Conservation (phyloP, 2,888 invertebrate genomes). For the Amiota mariae region DNA sequence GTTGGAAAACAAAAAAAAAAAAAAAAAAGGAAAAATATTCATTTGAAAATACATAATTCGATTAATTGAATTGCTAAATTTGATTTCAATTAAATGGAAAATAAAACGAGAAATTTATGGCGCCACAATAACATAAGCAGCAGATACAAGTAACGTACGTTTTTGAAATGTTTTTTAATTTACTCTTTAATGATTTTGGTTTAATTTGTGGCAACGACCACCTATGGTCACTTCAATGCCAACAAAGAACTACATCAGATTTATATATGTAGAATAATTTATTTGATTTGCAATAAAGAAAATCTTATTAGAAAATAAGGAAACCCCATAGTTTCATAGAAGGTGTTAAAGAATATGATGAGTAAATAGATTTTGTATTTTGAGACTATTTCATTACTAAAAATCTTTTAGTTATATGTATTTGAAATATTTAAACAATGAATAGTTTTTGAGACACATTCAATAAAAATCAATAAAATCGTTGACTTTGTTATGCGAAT, state of each 20-base stretch:
- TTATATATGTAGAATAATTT: neutral
- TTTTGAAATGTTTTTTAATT: neutral
- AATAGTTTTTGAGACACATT: no score
- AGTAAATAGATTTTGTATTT: no score
- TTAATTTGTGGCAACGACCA: neutral
- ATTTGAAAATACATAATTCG: conserved; percentile 5
- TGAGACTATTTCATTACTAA: no score
- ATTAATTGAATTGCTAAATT: conserved; percentile 40
- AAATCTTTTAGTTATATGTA: no score
- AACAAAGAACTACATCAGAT: neutral
- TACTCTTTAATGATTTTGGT: neutral
- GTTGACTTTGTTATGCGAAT: no score
- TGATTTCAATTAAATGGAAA: conserved; percentile 59
- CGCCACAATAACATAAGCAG: no score
- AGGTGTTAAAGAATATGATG: no score
- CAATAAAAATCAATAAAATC: no score
- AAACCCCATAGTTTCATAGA: no score
- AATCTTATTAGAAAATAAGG: no score
- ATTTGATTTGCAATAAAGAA: neutral
- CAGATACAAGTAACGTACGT: neutral
- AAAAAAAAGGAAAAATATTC: neutral
- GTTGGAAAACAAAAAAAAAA: no score
- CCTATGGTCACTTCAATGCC: conserved; percentile 8
- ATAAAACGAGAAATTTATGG: conserved; percentile 19
- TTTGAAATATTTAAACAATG: no score